Conservation (phyloP, 2,888 invertebrate species). For the Drosophila diplacantha region DNA sequence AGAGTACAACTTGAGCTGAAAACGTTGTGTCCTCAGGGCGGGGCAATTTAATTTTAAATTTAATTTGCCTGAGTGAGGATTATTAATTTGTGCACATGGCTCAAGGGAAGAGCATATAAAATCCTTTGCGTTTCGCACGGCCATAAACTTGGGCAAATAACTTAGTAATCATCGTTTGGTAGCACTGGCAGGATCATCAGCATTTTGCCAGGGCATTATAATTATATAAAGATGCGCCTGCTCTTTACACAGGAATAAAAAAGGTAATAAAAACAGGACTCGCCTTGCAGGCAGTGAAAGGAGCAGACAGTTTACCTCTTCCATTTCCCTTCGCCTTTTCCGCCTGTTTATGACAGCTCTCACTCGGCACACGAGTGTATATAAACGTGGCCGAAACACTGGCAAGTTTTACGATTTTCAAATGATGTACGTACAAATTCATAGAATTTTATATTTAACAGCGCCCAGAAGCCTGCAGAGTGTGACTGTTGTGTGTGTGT, state of each 20-base stretch:
- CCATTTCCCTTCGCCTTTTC: slow-evolving; percentile 4
- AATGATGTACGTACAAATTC: slow-evolving; percentile 75
- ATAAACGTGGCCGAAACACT: slow-evolving; percentile 54
- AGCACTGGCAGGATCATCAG: slow-evolving; percentile 42
- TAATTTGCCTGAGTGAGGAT: slow-evolving; percentile 61
- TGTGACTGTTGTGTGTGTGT: slow-evolving; percentile 12
- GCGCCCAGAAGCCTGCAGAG: slow-evolving; percentile 65
- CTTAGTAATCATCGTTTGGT: slow-evolving; percentile 44
- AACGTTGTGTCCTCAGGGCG: not conserved
- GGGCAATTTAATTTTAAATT: slow-evolving; percentile 39
- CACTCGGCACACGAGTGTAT: slow-evolving; percentile 12
- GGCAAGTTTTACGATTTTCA: slow-evolving; percentile 75
- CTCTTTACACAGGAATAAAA: slow-evolving; percentile 59
- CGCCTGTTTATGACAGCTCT: slow-evolving; percentile 62
- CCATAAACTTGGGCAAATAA: slow-evolving; percentile 63
- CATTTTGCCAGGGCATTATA: slow-evolving; percentile 61
- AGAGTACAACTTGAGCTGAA: not conserved
- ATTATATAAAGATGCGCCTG: slow-evolving; percentile 55
- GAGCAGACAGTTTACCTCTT: slow-evolving; percentile 52
- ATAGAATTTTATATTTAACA: slow-evolving; percentile 76
- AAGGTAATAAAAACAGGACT: slow-evolving; percentile 50
- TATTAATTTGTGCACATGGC: slow-evolving; percentile 63
- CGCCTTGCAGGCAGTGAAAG: slow-evolving; percentile 13
- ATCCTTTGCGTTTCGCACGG: slow-evolving; percentile 51
- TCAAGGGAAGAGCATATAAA: slow-evolving; percentile 50